A percentile compares a stretch with the other conserved stretches of the same genome.
Conservation (phyloP, 2,888 invertebrate species). For the Sclerodermus sp. region DNA sequence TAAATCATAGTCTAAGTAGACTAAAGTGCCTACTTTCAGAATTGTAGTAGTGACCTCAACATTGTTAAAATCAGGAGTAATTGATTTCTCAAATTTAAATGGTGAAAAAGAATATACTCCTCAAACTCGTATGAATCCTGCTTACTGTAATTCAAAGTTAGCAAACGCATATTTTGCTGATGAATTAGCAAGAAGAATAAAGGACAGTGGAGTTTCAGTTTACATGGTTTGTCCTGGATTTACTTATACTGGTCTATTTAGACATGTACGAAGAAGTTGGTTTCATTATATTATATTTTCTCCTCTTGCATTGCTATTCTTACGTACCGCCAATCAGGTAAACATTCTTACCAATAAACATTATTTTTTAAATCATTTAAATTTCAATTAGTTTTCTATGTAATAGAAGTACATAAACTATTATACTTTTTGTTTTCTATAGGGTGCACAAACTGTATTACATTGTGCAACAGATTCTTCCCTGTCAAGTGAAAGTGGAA, state of each 20-base stretch:
- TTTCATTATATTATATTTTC: constrained; percentile 72
- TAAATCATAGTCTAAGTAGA: neutral
- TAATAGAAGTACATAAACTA: neutral
- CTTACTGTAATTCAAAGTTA: constrained; percentile 77
- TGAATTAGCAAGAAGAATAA: constrained; percentile 65
- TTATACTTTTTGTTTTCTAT: constrained; percentile 33
- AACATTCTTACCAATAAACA: constrained; percentile 34
- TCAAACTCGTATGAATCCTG: constrained; percentile 60
- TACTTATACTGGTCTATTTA: constrained; percentile 75
- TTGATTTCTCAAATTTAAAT: constrained; percentile 71
- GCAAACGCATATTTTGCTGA: constrained; percentile 74
- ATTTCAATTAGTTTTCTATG: neutral
- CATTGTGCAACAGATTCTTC: constrained; percentile 72
- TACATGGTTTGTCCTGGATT: constrained; percentile 79
- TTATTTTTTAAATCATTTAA: neutral
- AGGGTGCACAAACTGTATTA: constrained; percentile 81
- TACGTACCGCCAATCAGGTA: constrained; percentile 75
- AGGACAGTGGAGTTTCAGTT: constrained; percentile 65
- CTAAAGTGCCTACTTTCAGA: constrained; percentile 54
- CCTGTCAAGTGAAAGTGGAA: constrained; percentile 67
- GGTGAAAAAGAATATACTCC: constrained; percentile 60
- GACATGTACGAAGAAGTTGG: constrained; percentile 67
- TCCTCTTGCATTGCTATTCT: constrained; percentile 71
- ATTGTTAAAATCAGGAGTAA: constrained; percentile 69
- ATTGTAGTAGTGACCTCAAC: constrained; percentile 74